A percentile compares a stretch with the other conserved stretches of the same genome.
phyloP scores from a whole-genome alignment of 2,113 vertebrate species.

The Cisticola juncidis region DNA sequence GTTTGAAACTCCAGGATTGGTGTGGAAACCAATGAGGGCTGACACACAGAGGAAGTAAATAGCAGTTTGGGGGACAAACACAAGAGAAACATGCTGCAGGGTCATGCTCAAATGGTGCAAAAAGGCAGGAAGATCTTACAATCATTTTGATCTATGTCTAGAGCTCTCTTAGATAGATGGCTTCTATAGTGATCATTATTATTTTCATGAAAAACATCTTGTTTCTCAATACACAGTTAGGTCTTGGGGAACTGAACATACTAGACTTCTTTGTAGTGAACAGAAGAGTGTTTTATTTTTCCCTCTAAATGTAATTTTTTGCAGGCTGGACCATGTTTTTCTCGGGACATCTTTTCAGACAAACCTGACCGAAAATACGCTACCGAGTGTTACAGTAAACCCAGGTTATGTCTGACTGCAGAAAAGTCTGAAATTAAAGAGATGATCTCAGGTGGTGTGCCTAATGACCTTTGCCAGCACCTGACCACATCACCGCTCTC shows the following conservation, averaged over 20 bases:
- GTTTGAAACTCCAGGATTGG: not conserved
- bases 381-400: not conserved
- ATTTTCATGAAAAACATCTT: not conserved
- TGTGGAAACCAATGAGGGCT: not conserved
- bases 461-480: not conserved
- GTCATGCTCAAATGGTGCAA: not conserved
- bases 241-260: not conserved
- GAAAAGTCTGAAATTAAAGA: not conserved
- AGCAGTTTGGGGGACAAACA: not conserved
- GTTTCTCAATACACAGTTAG: not conserved
- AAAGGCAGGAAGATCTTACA: not conserved
- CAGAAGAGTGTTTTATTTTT: not conserved
- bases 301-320: not conserved
- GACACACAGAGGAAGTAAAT: not conserved
- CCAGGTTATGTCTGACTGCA: not conserved
- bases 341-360: not conserved
- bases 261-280: not conserved
- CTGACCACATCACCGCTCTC: accelerated
- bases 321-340: not conserved
- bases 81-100: not conserved
- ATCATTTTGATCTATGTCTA: not conserved
- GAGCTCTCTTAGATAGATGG: not conserved
- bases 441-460: not conserved
- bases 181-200: not conserved
- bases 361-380: not conserved